Conservation (phyloP, 2,113 vertebrate species). For the Chiloscyllium plagiosum region DNA sequence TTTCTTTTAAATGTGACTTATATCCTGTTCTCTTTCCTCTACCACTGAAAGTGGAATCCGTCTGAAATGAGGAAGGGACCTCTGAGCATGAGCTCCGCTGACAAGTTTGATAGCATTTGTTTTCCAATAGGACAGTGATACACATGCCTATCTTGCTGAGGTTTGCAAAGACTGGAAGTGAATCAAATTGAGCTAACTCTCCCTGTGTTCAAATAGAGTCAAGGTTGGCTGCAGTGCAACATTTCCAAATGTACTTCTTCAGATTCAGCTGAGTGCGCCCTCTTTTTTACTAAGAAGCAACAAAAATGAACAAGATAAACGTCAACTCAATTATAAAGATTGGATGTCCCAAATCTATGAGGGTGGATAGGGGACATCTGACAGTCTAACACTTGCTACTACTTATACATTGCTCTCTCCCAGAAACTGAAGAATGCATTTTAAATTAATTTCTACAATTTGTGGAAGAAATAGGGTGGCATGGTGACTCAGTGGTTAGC, state of each 20-base stretch:
- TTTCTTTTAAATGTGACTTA: no score
- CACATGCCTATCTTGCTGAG: neutral
- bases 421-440: neutral
- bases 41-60: no score
- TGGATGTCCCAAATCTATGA: neutral
- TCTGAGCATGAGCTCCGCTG: no score
- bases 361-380: neutral
- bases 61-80: no score
- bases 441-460: neutral
- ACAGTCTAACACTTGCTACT: neutral
- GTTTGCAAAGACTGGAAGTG: neutral
- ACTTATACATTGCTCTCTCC: neutral
- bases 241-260: neutral
- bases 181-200: neutral
- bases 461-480: no score
- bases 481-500: no score
- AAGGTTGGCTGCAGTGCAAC: neutral
- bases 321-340: neutral
- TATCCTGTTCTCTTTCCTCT: no score
- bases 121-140: no score
- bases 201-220: neutral
- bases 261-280: neutral
- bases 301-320: neutral
- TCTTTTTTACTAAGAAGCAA: neutral
- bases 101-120: no score